These are phyloP conservation scores for Gadus macrocephalus DNA, from an alignment of 2,113 vertebrate species.

Conservation along the genomic window DNA sequence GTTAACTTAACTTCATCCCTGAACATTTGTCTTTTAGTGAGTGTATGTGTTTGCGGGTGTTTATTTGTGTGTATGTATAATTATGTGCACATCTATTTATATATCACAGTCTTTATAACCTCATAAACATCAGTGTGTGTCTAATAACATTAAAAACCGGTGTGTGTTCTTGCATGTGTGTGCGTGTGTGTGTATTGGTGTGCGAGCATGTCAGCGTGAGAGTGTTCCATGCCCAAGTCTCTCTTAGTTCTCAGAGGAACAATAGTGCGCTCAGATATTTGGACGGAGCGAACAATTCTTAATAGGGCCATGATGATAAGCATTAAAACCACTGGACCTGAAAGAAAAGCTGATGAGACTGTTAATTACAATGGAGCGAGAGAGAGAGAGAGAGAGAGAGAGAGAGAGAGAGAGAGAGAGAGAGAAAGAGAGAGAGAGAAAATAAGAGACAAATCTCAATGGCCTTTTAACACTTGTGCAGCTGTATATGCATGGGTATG, in stretches of 20 bases:
- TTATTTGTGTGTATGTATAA: slow-evolving; percentile 23
- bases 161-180: not conserved
- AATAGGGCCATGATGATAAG: slow-evolving; percentile 72
- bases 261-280: slow-evolving; percentile 60
- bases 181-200: slow-evolving; percentile 13
- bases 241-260: slow-evolving; percentile 38
- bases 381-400: not conserved
- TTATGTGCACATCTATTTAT: not conserved
- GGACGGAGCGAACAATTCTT: slow-evolving; percentile 68
- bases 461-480: too few species aligned
- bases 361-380: slow-evolving; percentile 46
- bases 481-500: too few species aligned
- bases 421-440: not conserved
- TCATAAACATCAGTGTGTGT: too few species aligned
- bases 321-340: slow-evolving; percentile 71
- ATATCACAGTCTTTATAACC: not conserved
- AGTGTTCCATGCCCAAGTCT: slow-evolving; percentile 16
- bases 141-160: not conserved
- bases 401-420: not conserved
- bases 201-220: not conserved
- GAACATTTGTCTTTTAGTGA: slow-evolving; percentile 38
- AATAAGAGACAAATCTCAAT: too few species aligned
- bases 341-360: slow-evolving; percentile 66
- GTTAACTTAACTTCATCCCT: slow-evolving; percentile 40
- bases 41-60: slow-evolving; percentile 9